Conservation (phyloP, 2,113 vertebrate genomes). For the Odobenus rosmarus region DNA sequence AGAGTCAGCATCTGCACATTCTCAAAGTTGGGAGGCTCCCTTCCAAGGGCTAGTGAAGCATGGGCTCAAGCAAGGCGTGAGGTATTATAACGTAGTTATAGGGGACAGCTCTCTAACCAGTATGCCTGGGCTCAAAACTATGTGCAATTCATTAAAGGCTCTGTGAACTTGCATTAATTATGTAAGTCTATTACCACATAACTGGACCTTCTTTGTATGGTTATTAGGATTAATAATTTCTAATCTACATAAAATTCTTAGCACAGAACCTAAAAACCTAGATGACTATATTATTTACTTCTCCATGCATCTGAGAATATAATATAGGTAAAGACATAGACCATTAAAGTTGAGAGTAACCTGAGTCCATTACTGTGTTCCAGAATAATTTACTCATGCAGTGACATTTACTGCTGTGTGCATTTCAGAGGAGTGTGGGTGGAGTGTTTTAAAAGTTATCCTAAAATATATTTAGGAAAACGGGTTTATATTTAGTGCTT, state of each 20-base stretch:
- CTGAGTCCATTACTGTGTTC: conserved; percentile 7
- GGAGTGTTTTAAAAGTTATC: conserved; percentile 67
- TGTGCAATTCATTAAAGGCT: neutral
- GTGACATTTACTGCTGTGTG: conserved; percentile 70
- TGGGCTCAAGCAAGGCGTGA: neutral
- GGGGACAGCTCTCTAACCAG: neutral
- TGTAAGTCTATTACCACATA: neutral
- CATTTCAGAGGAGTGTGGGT: conserved; percentile 63
- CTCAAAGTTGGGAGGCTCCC: neutral
- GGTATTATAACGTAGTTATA: neutral
- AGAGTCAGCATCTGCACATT: neutral
- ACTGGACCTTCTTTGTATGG: neutral
- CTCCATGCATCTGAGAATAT: neutral
- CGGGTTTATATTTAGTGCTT: conserved; percentile 70
- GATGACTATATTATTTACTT: neutral
- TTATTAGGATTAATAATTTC: conserved; percentile 35
- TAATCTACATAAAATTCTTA: neutral
- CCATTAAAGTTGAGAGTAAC: conserved; percentile 1
- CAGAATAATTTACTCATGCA: conserved; percentile 62
- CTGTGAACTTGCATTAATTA: neutral
- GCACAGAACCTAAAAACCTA: neutral
- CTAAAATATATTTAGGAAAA: conserved; percentile 75
- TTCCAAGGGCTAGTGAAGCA: neutral
- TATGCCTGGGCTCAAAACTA: neutral
- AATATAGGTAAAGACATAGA: conserved; percentile 24